Evolutionary conservation across 2,113 vertebrate genomes (phyloP).

Genomic region (Atherinomorus stipes): DNA sequence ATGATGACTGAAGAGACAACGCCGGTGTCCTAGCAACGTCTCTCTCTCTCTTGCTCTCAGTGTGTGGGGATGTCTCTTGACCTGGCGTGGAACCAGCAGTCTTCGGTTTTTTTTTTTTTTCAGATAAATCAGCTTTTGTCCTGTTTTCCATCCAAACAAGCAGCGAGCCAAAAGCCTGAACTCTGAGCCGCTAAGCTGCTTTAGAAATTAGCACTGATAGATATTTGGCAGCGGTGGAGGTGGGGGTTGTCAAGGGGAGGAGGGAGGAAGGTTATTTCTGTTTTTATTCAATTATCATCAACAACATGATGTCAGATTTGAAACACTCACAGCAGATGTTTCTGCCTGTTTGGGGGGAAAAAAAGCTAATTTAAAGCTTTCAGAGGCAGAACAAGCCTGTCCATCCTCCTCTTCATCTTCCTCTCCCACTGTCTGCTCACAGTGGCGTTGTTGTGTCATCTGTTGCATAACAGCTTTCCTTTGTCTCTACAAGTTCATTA

Average conservation of each 20-base stretch:
- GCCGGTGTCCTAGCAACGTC: neutral
- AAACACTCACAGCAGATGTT: conserved; percentile 27
- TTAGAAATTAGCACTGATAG: conserved; percentile 69
- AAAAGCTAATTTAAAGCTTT: conserved; percentile 44
- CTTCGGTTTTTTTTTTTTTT: conserved; percentile 39
- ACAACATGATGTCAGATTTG: conserved; percentile 4
- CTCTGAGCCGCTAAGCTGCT: conserved; percentile 66
- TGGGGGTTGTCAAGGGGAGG: neutral
- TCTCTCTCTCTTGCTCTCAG: neutral
- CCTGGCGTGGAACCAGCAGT: conserved; percentile 15
- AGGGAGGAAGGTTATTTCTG: conserved; percentile 1
- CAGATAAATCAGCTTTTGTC: conserved; percentile 68
- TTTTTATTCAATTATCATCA: conserved; percentile 45
- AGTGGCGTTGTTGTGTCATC: neutral
- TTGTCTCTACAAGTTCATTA: conserved; percentile 32
- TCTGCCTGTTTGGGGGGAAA: neutral
- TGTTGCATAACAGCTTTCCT: conserved; percentile 25
- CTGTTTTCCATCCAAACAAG: conserved; percentile 50
- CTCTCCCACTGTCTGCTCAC: neutral
- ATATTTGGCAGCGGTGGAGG: conserved; percentile 35
- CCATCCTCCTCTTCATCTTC: neutral
- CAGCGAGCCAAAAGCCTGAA: conserved; percentile 16
- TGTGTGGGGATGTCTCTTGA: neutral
- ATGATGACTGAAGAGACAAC: neutral
- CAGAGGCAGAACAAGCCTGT: neutral